Evolutionary conservation across 2,888 invertebrate species (phyloP).

Genomic region (Tenodera sinensis): DNA sequence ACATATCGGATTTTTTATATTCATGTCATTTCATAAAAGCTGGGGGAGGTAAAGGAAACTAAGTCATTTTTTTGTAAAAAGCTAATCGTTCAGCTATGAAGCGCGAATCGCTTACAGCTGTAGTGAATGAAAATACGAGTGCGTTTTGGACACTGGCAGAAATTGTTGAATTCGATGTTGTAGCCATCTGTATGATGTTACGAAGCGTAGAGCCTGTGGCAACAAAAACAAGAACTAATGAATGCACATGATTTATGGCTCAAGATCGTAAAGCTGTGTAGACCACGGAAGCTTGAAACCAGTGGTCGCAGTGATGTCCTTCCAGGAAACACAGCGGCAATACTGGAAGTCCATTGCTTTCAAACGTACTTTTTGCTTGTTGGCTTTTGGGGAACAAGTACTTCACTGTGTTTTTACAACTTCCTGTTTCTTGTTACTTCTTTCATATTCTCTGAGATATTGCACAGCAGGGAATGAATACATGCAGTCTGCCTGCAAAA

Average conservation of each 20-base stretch:
- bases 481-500: no score
- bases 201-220: background rate
- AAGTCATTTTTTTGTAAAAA: no score
- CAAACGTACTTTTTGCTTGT: background rate
- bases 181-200: background rate
- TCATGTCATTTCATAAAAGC: no score
- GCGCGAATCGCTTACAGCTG: no score
- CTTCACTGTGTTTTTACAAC: background rate
- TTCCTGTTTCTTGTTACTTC: background rate
- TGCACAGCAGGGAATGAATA: background rate
- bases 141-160: no score
- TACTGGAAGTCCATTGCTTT: background rate
- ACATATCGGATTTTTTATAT: no score
- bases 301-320: background rate
- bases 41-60: no score
- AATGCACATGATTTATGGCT: background rate
- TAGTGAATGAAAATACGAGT: no score
- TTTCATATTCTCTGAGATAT: background rate
- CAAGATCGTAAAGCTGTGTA: background rate
- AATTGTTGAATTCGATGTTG: no score
- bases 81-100: no score
- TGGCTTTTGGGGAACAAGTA: background rate
- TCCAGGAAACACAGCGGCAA: background rate
- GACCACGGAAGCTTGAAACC: background rate
- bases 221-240: background rate